Base-by-base conservation (phyloP, 2,888 invertebrate genomes). In the Hirtodrosophila trivittata region DNA sequence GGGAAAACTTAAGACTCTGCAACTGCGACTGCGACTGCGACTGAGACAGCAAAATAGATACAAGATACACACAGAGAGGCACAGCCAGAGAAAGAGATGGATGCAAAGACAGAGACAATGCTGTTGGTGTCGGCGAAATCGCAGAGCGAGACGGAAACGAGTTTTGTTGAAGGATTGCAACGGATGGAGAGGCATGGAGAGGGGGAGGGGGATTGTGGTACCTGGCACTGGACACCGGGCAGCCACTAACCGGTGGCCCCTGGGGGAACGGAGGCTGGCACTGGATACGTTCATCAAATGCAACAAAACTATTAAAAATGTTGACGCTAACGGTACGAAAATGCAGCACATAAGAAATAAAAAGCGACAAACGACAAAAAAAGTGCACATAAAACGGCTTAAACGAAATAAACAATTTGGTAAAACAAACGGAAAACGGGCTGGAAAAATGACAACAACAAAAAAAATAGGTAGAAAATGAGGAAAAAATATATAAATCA, bases 281-380 rank as follows among this genome's bases (percentile, higher is more conserved):
- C 37, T 39, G 42, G 46, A 28, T 63, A 25, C 65, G 81, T 81
- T 66, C 57, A 62, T 78, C 82, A 84, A 77, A 76, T 77, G 71
- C 70, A 64, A 51, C 72, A 66, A 71, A 75, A 75, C 72, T 69
- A 72, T 77, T 62, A 59, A 68, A 71, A 72, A 77, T 63, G 69
- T 82, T 65, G 78, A 72, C 76, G 86, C 49, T 82, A 82, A 80
- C 83, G 86, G 86, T 67, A 54, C 45, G 69, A 73, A 73, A 82
- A 85, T 78, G 83, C 86, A 85, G 66, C 72, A 63, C 57, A 82
- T 65, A 72, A 66, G 50, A 65, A 65, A 59, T 13, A 55, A 56
- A 54, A 52, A 39, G 39, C 38, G 35, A 54, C 46, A 30, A 46
- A 56, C 30, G 21, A 39, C 33, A 55, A 41, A 52, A 45, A 68